phyloP scores from a whole-genome alignment of 2,888 invertebrate species.

The Philonicus albiceps region DNA sequence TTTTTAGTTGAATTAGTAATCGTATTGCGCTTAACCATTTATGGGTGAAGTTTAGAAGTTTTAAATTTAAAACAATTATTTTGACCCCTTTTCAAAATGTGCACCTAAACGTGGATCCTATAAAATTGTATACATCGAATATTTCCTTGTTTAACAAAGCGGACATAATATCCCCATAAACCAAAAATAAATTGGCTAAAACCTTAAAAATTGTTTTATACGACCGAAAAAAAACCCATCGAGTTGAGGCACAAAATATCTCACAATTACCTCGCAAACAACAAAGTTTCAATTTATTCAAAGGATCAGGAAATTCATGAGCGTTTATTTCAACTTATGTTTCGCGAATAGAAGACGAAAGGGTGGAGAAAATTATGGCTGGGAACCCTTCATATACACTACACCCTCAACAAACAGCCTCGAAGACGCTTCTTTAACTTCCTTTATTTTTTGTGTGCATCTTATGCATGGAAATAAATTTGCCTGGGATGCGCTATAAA shows the following conservation, averaged over 20 bases:
- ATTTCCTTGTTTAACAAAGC: background rate
- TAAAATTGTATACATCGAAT: no score
- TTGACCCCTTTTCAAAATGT: no score
- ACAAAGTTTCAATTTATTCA: background rate
- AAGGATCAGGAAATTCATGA: background rate
- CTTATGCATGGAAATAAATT: slow-evolving; percentile 2
- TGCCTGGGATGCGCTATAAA: slow-evolving; percentile 11
- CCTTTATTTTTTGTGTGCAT: background rate
- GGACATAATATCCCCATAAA: background rate
- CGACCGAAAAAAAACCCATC: background rate
- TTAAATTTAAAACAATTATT: no score
- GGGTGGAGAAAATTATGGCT: background rate
- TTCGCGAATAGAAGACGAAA: background rate
- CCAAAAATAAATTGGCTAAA: background rate
- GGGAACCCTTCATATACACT: background rate
- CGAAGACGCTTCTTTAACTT: background rate
- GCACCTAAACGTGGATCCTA: no score
- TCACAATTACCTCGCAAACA: background rate
- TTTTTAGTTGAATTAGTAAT: no score
- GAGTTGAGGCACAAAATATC: background rate
- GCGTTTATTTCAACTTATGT: background rate
- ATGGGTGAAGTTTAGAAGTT: no score
- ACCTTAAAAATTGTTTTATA: background rate
- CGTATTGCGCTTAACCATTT: no score
- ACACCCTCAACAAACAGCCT: background rate